Conservation (phyloP, 1,140 invertebrate species). For the Augochlora pura region DNA sequence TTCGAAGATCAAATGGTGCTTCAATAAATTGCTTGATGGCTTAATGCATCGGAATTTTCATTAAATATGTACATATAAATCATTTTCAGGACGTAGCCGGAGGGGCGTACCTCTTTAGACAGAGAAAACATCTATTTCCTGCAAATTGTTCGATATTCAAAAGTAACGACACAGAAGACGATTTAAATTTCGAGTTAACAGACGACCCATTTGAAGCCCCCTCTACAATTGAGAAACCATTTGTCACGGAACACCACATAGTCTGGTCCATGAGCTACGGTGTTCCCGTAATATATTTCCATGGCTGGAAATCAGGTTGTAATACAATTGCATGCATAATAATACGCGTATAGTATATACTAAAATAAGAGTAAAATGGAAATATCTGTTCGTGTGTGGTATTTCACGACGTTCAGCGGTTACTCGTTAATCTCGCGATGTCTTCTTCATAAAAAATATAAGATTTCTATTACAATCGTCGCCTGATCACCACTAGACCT, state of each 20-base stretch:
- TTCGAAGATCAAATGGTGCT: neutral
- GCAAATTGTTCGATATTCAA: slow-evolving; percentile 41
- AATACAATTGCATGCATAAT: slow-evolving; percentile 31
- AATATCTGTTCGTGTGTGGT: neutral
- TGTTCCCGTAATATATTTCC: slow-evolving; percentile 83
- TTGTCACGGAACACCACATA: slow-evolving; percentile 78
- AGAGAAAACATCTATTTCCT: slow-evolving; percentile 66
- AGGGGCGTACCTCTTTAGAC: slow-evolving; percentile 71
- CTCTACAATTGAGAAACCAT: slow-evolving; percentile 64
- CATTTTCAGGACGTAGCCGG: slow-evolving; percentile 65
- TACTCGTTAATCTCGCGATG: slow-evolving; percentile 33
- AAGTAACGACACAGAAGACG: slow-evolving; percentile 10
- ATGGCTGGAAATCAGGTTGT: slow-evolving; percentile 77
- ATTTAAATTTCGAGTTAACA: slow-evolving; percentile 54
- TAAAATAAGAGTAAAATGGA: too few species aligned
- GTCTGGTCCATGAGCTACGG: slow-evolving; percentile 82
- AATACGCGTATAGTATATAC: too few species aligned
- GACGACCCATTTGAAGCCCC: slow-evolving; percentile 73
- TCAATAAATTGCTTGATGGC: neutral
- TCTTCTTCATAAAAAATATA: slow-evolving; percentile 40
- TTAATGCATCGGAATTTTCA: neutral
- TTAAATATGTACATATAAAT: neutral
- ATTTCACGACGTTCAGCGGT: slow-evolving; percentile 2
- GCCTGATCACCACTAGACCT: slow-evolving; percentile 72
- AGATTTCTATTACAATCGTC: slow-evolving; percentile 47